These are phyloP conservation scores for Aramus guarauna DNA, from an alignment of 2,113 vertebrate species.

Conservation along the genomic window DNA sequence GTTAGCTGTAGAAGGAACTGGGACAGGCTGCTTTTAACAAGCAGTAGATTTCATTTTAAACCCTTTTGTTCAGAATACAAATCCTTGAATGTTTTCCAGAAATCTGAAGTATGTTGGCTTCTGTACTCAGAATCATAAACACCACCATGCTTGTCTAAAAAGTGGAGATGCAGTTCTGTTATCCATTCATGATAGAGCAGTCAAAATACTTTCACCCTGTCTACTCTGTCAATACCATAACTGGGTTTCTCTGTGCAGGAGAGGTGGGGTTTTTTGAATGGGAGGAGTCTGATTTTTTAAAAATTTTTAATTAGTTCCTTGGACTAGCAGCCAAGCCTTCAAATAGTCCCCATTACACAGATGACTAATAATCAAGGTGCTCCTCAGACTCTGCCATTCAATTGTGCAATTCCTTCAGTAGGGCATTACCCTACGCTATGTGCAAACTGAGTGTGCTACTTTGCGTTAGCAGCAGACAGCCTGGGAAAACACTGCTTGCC, in stretches of 20 bases:
- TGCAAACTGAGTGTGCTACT: background rate
- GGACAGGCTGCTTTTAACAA: background rate
- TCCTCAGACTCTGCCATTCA: background rate
- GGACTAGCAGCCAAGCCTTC: background rate
- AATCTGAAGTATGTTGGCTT: background rate
- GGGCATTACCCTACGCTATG: background rate
- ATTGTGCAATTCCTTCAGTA: background rate
- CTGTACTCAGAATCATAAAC: background rate
- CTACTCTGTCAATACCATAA: background rate
- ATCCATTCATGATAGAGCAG: background rate
- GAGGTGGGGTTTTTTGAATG: background rate
- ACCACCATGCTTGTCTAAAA: background rate
- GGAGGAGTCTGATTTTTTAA: background rate
- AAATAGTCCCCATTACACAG: background rate
- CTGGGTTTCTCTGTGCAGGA: background rate
- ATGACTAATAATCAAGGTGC: background rate
- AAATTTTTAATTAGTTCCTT: background rate
- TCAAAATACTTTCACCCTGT: background rate
- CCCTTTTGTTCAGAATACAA: background rate
- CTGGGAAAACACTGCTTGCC: conserved; percentile 20
- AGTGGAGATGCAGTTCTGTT: background rate
- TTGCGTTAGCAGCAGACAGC: background rate
- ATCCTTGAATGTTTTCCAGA: background rate
- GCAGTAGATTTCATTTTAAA: conserved; percentile 1
- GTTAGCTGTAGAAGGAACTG: background rate